These are phyloP conservation scores for Simalia tracyae DNA, from an alignment of 2,797 vertebrate species.

Conservation along the genomic window DNA sequence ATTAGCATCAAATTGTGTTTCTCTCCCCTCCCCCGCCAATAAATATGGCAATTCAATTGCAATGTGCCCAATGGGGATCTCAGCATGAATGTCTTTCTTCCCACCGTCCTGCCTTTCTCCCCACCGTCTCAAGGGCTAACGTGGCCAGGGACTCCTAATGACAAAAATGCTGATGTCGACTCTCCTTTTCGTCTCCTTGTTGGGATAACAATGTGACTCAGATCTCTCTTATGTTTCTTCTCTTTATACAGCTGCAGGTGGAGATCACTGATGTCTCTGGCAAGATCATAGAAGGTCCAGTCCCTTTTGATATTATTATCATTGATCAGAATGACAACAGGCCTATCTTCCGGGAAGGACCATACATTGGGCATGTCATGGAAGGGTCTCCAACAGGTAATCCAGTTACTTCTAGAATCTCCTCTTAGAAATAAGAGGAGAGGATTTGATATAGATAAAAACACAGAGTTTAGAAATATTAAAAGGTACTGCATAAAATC, in stretches of 20 bases:
- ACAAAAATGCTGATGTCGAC: slow-evolving; percentile 16
- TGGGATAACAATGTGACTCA: slow-evolving; percentile 23
- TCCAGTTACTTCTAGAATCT: neutral
- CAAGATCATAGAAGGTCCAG: slow-evolving; percentile 84
- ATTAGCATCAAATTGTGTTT: neutral
- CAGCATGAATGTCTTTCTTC: slow-evolving; percentile 17
- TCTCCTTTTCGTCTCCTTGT: slow-evolving; percentile 13
- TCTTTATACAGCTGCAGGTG: slow-evolving; percentile 77
- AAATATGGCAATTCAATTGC: slow-evolving; percentile 50
- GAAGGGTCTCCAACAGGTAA: slow-evolving; percentile 94
- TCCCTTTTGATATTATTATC: slow-evolving; percentile 80
- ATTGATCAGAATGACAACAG: slow-evolving; percentile 98
- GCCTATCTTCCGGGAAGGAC: slow-evolving; percentile 89
- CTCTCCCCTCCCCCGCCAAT: neutral
- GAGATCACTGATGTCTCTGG: slow-evolving; percentile 80
- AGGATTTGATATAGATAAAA: neutral
- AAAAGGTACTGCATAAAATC: neutral
- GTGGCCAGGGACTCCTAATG: slow-evolving; percentile 19
- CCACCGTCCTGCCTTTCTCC: slow-evolving; percentile 31
- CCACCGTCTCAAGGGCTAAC: neutral
- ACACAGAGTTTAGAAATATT: neutral
- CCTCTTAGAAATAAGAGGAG: neutral
- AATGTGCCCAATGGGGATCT: slow-evolving; percentile 24
- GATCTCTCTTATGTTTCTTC: slow-evolving; percentile 23
- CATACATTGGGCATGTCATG: slow-evolving; percentile 90